Evolutionary conservation across 1,140 invertebrate species (phyloP), one percentile per base, ranked within the genome.

Genomic region (Leptopilina boulardi): DNA sequence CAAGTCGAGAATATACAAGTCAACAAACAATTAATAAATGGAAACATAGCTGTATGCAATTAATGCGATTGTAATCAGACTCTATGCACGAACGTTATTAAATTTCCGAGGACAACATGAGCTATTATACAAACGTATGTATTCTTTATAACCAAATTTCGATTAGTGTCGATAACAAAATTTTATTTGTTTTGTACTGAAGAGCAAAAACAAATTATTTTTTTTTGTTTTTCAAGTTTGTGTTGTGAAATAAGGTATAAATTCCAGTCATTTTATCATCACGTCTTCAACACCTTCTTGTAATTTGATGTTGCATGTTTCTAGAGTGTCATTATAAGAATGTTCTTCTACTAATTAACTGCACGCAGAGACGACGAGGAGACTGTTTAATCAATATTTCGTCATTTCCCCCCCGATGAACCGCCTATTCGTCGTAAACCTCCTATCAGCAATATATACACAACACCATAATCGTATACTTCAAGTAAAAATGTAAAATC

Each of bases 231-330:
- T 42, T 1, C 13, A 47, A 15, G 15, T n/a, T 47, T 47, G 3
- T 73, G 23, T 76, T 76, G 73, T 30, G 41, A 59, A 70, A 76
- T n/a, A n/a, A n/a, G n/a, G n/a, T n/a, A n/a, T n/a, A n/a, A n/a
- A n/a, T n/a, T n/a, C n/a, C n/a, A n/a, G n/a, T 79, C 84, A 83
- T 80, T 82, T 75, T 81, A 76, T 73, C 82, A 66, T 76, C 72
- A 66, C 82, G 81, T 85, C 81, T 79, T 81, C 75, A 82, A 84
- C 81, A 83, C 79, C 80, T 77, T 70, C 75, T 82, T 84, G 85
- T 84, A 87, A 84, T 87, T 87, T 81, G 79, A 83, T 86, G 85
- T 87, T 87, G 85, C 86, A 85, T 87, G 85, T 84, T 86, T 86
- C 85, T 87, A 87, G 86, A 85, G 85, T 83, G 75, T 81, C 82